phyloP scores from a whole-genome alignment of 2,113 vertebrate species.

The Rhizomys pruinosus region DNA sequence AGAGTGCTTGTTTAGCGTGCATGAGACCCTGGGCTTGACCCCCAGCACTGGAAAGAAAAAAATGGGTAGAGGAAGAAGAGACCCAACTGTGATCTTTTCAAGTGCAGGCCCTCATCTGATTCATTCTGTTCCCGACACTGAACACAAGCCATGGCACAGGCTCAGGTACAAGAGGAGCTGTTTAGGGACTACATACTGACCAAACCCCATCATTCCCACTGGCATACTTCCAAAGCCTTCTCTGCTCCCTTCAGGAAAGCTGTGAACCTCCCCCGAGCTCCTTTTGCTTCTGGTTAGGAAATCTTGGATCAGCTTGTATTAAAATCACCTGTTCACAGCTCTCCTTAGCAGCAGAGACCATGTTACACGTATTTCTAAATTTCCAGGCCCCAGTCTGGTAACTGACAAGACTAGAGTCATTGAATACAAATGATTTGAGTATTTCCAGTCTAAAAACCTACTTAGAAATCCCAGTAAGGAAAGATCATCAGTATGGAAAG shows the following conservation, averaged over 20 bases:
- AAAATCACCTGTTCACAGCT: background rate
- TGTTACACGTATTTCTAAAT: background rate
- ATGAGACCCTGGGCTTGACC: background rate
- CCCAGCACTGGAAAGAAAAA: background rate
- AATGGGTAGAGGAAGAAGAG: too few relatives aligned
- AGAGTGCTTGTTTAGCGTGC: background rate
- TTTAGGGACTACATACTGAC: background rate
- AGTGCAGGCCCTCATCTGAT: background rate
- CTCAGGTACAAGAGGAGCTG: background rate
- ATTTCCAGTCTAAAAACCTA: background rate
- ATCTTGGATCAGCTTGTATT: background rate
- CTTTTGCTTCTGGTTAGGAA: background rate
- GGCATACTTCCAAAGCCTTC: background rate
- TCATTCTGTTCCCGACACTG: background rate
- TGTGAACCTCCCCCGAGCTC: background rate
- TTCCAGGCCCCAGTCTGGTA: background rate
- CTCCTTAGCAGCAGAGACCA: background rate
- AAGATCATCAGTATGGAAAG: background rate
- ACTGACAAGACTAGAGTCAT: background rate
- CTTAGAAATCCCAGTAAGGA: constrained; percentile 9
- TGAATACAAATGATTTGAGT: background rate
- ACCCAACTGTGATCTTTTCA: background rate
- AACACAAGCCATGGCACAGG: background rate
- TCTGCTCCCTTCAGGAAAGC: background rate
- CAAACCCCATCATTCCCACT: background rate